Evolutionary conservation across 2,797 vertebrate species (phyloP).

Genomic region (Anguilla obscura): DNA sequence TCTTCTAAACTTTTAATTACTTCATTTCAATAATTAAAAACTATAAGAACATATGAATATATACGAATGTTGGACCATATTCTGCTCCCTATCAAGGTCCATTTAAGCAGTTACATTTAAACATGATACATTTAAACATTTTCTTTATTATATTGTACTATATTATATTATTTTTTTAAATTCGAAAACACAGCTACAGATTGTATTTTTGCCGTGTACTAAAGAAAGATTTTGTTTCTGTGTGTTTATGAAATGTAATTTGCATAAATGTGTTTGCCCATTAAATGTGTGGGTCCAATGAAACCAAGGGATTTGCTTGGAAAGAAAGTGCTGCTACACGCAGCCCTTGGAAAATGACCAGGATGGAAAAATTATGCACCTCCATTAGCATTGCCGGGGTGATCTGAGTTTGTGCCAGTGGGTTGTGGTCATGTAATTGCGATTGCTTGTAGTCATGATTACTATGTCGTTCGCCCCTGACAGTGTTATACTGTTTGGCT

Average conservation of each 20-base stretch:
- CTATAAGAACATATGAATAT: not conserved
- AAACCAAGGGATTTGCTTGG: not conserved
- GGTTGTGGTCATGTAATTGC: not conserved
- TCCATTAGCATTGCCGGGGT: not conserved
- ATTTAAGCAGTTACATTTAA: not conserved
- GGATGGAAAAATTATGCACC: not conserved
- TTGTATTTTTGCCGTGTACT: not conserved
- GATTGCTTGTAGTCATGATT: not conserved
- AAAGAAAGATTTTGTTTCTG: not conserved
- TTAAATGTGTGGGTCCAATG: not conserved
- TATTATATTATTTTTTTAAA: not conserved
- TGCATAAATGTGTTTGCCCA: not conserved
- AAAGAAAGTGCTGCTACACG: not conserved
- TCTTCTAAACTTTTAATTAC: not conserved
- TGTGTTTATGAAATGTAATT: not conserved
- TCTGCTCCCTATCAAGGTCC: not conserved
- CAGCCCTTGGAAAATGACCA: not conserved
- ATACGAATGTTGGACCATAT: not conserved
- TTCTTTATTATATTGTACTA: not conserved
- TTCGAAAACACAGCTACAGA: not conserved
- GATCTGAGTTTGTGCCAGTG: constrained; percentile 3
- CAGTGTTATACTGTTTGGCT: not conserved
- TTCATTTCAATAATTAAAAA: not conserved
- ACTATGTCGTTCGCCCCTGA: not conserved
- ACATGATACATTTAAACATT: not conserved